These are phyloP conservation scores for Andinoacara biseriatus DNA, from an alignment of 2,113 vertebrate genomes.

Conservation along the genomic window DNA sequence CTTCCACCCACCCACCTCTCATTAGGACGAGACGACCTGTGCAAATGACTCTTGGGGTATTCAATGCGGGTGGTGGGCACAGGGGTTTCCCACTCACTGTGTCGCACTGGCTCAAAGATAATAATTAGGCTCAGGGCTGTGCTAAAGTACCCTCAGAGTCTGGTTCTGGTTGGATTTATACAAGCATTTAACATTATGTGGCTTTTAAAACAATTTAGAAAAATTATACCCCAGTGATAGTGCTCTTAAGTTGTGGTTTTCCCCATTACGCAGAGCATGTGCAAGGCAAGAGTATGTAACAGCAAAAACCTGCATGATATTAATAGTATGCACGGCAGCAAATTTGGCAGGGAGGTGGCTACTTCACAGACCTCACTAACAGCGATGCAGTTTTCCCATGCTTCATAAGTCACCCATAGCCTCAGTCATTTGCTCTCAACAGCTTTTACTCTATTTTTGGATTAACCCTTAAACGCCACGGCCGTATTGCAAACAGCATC, in stretches of 20 bases:
- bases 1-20: conserved; percentile 52
- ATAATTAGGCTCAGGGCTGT: conserved; percentile 70
- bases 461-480: background rate
- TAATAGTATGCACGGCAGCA: conserved; percentile 66
- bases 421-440: background rate
- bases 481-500: background rate
- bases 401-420: conserved; percentile 16
- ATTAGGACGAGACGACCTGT: conserved; percentile 61
- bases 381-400: conserved; percentile 46
- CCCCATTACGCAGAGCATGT: conserved; percentile 68
- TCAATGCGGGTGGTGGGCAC: conserved; percentile 67
- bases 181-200: conserved; percentile 77
- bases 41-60: conserved; percentile 49
- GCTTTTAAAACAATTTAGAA: conserved; percentile 79
- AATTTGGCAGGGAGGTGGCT: conserved; percentile 66
- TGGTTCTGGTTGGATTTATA: conserved; percentile 77
- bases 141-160: conserved; percentile 64
- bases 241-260: conserved; percentile 76
- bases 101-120: conserved; percentile 52
- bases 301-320: conserved; percentile 67
- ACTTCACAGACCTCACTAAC: conserved; percentile 55
- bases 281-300: conserved; percentile 54
- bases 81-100: conserved; percentile 56
- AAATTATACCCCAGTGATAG: conserved; percentile 78
- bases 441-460: background rate